phyloP scores from a whole-genome alignment of 2,797 vertebrate species.

The Hydrolagus colliei region DNA sequence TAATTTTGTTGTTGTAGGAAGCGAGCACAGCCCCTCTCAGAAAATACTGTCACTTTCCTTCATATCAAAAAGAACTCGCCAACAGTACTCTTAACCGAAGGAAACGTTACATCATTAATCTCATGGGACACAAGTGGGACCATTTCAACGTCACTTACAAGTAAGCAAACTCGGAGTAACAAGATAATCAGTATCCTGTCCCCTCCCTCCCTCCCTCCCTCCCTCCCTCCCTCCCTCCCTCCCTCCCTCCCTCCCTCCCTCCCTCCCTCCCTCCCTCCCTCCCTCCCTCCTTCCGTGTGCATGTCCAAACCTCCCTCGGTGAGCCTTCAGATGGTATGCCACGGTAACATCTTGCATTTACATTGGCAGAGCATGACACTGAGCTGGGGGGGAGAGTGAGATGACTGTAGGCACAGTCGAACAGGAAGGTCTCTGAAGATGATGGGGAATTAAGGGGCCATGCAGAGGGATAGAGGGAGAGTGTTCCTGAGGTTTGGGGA shows the following conservation, averaged over 20 bases:
- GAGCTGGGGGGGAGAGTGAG: too few relatives aligned
- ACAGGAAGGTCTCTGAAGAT: too few relatives aligned
- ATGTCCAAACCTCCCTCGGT: too few relatives aligned
- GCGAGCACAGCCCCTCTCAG: background rate
- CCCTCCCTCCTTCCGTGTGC: background rate
- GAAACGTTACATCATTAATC: constrained; percentile 66
- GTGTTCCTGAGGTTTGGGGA: too few relatives aligned
- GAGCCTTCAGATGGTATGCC: too few relatives aligned
- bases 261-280: background rate
- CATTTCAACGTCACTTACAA: constrained; percentile 71
- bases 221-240: background rate
- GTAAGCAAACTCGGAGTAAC: constrained; percentile 40
- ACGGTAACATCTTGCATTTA: too few relatives aligned
- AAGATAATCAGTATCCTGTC: background rate
- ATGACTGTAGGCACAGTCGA: too few relatives aligned
- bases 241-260: background rate
- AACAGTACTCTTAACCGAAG: constrained; percentile 38
- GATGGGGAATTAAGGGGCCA: too few relatives aligned
- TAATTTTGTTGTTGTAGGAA: constrained; percentile 27
- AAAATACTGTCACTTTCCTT: constrained; percentile 13
- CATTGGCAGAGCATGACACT: too few relatives aligned
- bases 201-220: background rate
- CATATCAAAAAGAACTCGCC: background rate
- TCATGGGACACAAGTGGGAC: constrained; percentile 65
- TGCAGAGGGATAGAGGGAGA: too few relatives aligned